These are phyloP conservation scores for Danio jaintianensis DNA, from an alignment of 2,797 vertebrate species.

Conservation along the genomic window DNA sequence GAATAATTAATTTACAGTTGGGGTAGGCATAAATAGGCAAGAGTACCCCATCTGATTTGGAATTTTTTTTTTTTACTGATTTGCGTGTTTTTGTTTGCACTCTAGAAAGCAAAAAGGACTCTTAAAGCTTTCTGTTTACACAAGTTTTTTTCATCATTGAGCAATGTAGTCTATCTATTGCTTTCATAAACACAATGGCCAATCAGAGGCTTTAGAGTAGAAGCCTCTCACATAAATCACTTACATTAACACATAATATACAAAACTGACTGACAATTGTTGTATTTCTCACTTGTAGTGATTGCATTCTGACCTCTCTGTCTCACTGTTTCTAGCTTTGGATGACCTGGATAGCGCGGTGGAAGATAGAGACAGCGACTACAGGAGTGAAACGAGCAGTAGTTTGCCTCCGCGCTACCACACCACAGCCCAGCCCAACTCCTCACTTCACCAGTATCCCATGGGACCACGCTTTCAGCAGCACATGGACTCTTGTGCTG, in stretches of 20 bases:
- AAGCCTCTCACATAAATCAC: too few species aligned
- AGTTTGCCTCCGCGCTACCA: slow-evolving; percentile 91
- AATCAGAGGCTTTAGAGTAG: too few species aligned
- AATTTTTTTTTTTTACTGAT: too few species aligned
- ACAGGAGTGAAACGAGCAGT: slow-evolving; percentile 95
- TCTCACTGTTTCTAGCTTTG: slow-evolving; percentile 78
- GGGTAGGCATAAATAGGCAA: too few species aligned
- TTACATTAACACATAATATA: not conserved
- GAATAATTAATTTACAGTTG: too few species aligned
- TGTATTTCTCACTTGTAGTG: slow-evolving; percentile 12
- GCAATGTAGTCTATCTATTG: too few species aligned
- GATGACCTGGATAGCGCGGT: slow-evolving; percentile 95
- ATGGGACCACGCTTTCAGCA: slow-evolving; percentile 82
- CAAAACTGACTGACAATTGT: slow-evolving; percentile 11
- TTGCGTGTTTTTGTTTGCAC: too few species aligned
- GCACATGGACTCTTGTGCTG: slow-evolving; percentile 82
- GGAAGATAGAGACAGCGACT: slow-evolving; percentile 97
- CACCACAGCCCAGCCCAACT: slow-evolving; percentile 91
- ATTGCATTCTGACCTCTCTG: not conserved
- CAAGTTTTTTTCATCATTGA: too few species aligned
- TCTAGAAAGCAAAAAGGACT: too few species aligned
- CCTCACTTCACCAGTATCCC: slow-evolving; percentile 92
- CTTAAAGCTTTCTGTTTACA: too few species aligned
- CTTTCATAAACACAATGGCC: too few species aligned
- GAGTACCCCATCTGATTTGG: too few species aligned